Evolutionary conservation across 1,140 invertebrate genomes (phyloP), one percentile per base, ranked within the genome.

Genomic region (Samia ricini): DNA sequence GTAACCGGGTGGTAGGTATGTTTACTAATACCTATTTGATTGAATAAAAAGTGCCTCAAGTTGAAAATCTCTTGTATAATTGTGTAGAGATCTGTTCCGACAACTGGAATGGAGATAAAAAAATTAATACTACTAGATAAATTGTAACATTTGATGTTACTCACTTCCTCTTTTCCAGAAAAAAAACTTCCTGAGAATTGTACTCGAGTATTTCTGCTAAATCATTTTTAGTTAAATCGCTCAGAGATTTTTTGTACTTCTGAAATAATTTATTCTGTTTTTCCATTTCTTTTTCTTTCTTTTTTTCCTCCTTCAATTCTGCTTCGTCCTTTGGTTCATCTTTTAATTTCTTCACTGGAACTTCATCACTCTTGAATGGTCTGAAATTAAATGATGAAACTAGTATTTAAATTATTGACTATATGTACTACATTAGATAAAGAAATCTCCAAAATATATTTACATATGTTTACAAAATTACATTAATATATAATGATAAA

Each of bases 211-310:
- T 77, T 2, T 84, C 64, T 42, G 92, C 85, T 55, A 97, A 83
- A 24, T 95, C 90, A 18, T 78, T 76, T 77, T 94, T 95, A 1
- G 91, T 85, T 8, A 96, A 69, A 36, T 90, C 67, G 20, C 72
- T 85, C 18, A 94, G 66, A 18, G 84, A 70, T 77, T 95, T 94
- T 66, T 93, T 87, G 49, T 94, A 93, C 66, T 94, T 93, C 86
- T 95, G 98, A 26, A 97, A 91, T n/a, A 93, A 74, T 73, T 97
- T 93, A 73, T 94, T 97, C 91, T 99, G 97, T 64, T 94, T 93
- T 73, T 95, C 93, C 42, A 95, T 82, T 68, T 91, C 79, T 60
- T 94, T 92, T 5, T 92, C 87, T 18, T 91, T 72, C 18, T 91
- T 84, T 60, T 91, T 85, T 60, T 90, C 85, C 51, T 82, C 70